Conservation (phyloP, 2,797 vertebrate species). For the Gallirallus australis region DNA sequence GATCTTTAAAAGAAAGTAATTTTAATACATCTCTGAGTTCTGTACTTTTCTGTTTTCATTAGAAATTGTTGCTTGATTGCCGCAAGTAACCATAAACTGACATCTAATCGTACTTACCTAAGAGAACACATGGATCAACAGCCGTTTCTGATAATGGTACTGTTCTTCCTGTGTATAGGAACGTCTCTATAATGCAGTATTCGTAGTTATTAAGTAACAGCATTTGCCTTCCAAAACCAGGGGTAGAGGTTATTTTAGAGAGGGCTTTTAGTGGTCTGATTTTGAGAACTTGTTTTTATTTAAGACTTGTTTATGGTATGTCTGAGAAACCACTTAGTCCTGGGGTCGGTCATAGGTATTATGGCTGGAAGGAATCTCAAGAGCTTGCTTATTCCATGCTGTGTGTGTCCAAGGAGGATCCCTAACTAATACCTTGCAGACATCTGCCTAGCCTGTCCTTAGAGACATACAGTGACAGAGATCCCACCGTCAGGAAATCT, state of each 20-base stretch:
- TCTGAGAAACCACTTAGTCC: neutral
- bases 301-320: neutral
- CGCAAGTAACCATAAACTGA: neutral
- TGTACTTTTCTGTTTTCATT: neutral
- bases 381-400: neutral
- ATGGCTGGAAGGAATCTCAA: neutral
- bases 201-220: neutral
- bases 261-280: neutral
- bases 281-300: neutral
- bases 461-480: neutral
- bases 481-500: neutral
- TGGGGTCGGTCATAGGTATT: neutral
- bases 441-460: neutral
- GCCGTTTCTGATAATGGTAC: neutral
- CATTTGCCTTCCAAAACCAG: neutral
- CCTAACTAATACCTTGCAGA: neutral
- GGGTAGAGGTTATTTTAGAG: neutral
- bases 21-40: neutral
- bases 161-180: neutral
- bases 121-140: neutral
- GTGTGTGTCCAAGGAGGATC: neutral
- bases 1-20: neutral
- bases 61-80: neutral
- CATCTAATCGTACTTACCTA: neutral
- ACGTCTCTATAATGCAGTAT: neutral